Evolutionary conservation across 2,888 invertebrate species (phyloP).

Genomic region (Erpobdella octoculata): DNA sequence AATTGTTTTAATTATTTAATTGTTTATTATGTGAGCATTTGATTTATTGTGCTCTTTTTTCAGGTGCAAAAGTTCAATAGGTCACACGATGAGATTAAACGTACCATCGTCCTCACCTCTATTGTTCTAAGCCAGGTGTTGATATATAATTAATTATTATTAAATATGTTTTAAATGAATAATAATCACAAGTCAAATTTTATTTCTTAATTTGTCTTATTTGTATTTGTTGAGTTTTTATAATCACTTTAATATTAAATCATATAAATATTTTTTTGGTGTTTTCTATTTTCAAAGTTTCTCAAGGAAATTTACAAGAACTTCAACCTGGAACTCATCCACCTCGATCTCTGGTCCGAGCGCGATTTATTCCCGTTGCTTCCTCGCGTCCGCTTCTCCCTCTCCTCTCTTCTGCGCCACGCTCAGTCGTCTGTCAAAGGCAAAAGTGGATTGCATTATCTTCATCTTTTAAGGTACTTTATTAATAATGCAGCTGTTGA

Average conservation of each 20-base stretch:
- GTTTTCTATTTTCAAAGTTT: background rate
- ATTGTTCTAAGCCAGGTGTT: background rate
- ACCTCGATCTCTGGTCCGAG: background rate
- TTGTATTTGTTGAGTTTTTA: too few relatives aligned
- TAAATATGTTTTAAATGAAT: background rate
- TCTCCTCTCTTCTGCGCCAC: background rate
- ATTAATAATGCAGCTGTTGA: background rate
- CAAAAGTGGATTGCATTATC: background rate
- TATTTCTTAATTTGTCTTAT: too few relatives aligned
- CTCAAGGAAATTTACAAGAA: background rate
- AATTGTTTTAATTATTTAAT: too few relatives aligned
- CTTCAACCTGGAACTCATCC: background rate
- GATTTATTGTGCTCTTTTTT: background rate
- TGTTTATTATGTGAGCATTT: too few relatives aligned
- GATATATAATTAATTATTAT: background rate
- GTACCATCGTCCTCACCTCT: background rate
- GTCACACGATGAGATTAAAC: background rate
- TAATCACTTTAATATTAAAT: too few relatives aligned
- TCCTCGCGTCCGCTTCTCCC: background rate
- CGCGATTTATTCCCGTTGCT: background rate
- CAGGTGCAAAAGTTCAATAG: background rate
- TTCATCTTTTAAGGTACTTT: background rate
- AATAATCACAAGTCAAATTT: too few relatives aligned
- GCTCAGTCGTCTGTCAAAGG: background rate
- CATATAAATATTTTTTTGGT: background rate